These are phyloP conservation scores for Neodiprion lecontei DNA, from an alignment of 1,140 invertebrate genomes.

Conservation along the genomic window DNA sequence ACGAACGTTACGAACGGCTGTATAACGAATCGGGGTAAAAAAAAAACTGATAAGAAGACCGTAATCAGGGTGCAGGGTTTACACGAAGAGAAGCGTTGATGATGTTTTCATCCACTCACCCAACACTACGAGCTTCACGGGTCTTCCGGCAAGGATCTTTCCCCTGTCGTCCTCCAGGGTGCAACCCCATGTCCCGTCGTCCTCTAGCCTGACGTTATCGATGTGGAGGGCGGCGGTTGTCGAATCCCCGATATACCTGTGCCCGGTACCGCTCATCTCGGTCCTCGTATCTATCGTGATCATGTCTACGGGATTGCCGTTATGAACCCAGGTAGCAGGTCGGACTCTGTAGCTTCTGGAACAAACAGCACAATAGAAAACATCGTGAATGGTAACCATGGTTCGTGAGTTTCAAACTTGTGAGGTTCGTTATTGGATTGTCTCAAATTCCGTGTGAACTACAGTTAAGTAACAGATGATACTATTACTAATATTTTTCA, in stretches of 20 bases:
- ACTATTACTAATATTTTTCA: too few relatives aligned
- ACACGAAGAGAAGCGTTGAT: too few relatives aligned
- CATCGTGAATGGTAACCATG: background rate
- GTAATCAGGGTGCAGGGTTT: too few relatives aligned
- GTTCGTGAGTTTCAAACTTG: too few relatives aligned
- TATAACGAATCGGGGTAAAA: too few relatives aligned
- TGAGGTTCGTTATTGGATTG: too few relatives aligned
- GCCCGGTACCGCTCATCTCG: slow-evolving; percentile 59
- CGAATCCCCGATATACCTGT: slow-evolving; percentile 61
- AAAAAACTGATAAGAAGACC: too few relatives aligned
- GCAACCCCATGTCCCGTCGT: slow-evolving; percentile 74
- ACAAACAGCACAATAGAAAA: slow-evolving; percentile 20
- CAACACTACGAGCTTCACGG: slow-evolving; percentile 71
- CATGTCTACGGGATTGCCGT: slow-evolving; percentile 58
- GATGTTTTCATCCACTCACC: slow-evolving; percentile 60
- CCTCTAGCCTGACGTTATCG: slow-evolving; percentile 72
- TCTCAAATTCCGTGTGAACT: too few relatives aligned
- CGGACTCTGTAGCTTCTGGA: slow-evolving; percentile 54
- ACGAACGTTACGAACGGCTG: background rate
- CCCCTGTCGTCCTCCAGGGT: slow-evolving; percentile 68
- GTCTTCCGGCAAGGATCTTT: slow-evolving; percentile 66
- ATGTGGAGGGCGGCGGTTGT: slow-evolving; percentile 70
- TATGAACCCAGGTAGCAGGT: slow-evolving; percentile 61
- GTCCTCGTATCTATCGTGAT: slow-evolving; percentile 59
- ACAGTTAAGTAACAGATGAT: too few relatives aligned